Base-by-base conservation (phyloP, 2,797 vertebrate genomes). In the Chromobotia macracanthus region DNA sequence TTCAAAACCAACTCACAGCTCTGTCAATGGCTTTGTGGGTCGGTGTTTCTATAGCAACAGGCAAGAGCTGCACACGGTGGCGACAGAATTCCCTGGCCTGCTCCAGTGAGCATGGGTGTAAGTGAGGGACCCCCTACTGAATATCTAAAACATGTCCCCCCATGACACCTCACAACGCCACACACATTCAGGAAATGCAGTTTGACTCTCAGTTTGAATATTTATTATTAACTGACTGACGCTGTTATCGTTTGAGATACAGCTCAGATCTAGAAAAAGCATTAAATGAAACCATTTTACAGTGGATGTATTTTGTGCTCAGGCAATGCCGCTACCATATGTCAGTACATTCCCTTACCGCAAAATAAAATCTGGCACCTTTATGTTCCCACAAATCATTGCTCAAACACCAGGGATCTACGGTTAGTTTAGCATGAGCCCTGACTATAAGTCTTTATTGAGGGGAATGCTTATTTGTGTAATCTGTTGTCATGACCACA, bases 11-110 rank as follows among this genome's bases (percentile, higher is more conserved):
- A 68, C 64, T 38, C 60, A 7, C 38, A 12, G 46, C 38, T 68
- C 60, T 35, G 56, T 12, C 25, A 19, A 50, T 69, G 68, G 58
- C 31, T 72, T 79, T 44, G 77, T 58, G 73, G 69, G 74, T 68
- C 46, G 21, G 48, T 38, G 83, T 84, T 84, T 64, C 83, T 76
- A 84, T 84, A 77, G 80, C 25, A 76, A 84, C 77, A 76, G 38
- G 60, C 25, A 19, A 60, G 53, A 35, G 53, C 72, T 74, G 60
- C 69, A 38, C 78, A 67, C 12, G 69, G 68, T 80, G 75, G 61
- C 53, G 63, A 31, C 60, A 76, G 58, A 75, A 63, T 68, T 35
- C 66, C 35, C 78, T 70, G 63, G 53, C 48, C 48, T 55, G 46
- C 53, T 67, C 50, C 66, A 75, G 55, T 46, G 46, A 76, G 31